phyloP scores from a whole-genome alignment of 2,113 vertebrate genomes.

The Castor canadensis region DNA sequence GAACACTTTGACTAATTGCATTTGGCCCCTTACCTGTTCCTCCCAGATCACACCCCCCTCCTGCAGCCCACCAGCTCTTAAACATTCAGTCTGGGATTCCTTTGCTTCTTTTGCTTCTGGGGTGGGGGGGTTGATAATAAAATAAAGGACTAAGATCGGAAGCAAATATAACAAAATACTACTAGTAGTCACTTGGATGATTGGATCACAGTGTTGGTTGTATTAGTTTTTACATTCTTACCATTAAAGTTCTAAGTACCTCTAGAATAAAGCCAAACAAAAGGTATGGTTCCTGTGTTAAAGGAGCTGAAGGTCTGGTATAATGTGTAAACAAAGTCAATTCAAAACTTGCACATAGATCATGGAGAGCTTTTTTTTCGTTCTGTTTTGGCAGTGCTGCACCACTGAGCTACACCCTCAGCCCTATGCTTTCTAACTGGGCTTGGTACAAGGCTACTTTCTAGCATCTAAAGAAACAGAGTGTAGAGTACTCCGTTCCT shows the following conservation, averaged over 20 bases:
- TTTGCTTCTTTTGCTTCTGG: constrained; percentile 4
- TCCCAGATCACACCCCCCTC: neutral
- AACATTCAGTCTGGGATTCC: neutral
- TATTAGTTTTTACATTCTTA: neutral
- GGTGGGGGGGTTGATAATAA: neutral
- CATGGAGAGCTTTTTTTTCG: neutral
- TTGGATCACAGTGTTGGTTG: neutral
- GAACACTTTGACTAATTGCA: neutral
- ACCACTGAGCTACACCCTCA: neutral
- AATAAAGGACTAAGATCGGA: neutral
- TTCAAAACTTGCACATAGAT: neutral
- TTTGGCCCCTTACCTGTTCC: neutral
- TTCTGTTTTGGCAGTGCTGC: neutral
- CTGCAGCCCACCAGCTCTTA: neutral
- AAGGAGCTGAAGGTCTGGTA: neutral
- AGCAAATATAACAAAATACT: neutral
- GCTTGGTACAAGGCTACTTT: neutral
- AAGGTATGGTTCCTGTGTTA: neutral
- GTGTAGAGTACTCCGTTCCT: fast-evolving
- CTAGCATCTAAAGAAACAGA: neutral
- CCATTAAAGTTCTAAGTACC: constrained; percentile 42
- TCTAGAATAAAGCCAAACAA: neutral
- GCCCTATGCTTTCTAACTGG: neutral
- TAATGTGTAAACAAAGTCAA: neutral
- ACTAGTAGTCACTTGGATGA: neutral